Conservation (phyloP, 2,888 invertebrate species). For the Quadroppia sp. region DNA sequence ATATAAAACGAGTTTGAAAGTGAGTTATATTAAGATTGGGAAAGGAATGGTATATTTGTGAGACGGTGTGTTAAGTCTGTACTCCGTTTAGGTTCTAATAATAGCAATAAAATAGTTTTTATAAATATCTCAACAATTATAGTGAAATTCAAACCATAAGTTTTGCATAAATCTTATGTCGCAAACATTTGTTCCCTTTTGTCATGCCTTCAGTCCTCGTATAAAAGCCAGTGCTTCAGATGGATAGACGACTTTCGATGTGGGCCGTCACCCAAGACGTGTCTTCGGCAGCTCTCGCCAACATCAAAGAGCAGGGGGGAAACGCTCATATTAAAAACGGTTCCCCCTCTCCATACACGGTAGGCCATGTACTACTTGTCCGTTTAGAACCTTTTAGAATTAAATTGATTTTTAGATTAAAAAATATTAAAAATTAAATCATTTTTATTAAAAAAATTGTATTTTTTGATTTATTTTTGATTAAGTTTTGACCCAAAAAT, state of each 20-base stretch:
- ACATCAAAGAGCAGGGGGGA: conserved; percentile 46
- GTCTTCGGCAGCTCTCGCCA: conserved; percentile 48
- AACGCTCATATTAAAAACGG: conserved; percentile 45
- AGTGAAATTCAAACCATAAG: neutral
- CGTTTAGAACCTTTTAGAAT: too few species aligned
- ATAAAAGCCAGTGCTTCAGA: neutral
- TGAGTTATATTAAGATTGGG: neutral
- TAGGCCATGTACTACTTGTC: conserved; percentile 17
- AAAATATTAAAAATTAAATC: too few species aligned
- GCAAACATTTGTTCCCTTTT: neutral
- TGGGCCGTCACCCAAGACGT: conserved; percentile 49
- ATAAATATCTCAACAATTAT: neutral
- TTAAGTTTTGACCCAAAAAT: too few species aligned
- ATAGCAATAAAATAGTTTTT: neutral
- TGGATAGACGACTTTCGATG: conserved; percentile 43
- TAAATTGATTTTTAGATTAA: too few species aligned
- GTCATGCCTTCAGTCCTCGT: neutral
- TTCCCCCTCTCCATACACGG: conserved; percentile 39
- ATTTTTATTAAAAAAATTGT: too few species aligned
- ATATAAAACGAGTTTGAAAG: too few species aligned
- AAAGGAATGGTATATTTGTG: neutral
- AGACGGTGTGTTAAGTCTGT: neutral
- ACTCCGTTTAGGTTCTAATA: neutral
- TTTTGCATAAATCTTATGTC: neutral
- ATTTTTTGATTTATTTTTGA: too few species aligned